These are phyloP conservation scores for Agrotis exclamationis DNA, from an alignment of 2,888 invertebrate genomes.

Conservation along the genomic window DNA sequence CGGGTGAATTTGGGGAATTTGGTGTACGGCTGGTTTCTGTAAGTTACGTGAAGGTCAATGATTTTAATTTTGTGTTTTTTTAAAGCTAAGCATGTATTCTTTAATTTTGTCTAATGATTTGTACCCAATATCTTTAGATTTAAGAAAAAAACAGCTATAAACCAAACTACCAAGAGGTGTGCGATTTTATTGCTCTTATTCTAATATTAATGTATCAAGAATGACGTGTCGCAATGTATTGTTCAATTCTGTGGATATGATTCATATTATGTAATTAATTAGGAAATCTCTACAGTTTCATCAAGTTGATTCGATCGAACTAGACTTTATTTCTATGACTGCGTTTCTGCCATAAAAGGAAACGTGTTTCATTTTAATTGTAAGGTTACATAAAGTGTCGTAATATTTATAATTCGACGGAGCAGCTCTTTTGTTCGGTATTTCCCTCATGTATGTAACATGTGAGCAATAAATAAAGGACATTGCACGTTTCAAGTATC, in stretches of 20 bases:
- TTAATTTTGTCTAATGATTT: too few species aligned
- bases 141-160: too few species aligned
- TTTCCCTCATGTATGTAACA: slow-evolving; percentile 25
- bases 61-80: too few species aligned
- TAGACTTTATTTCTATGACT: slow-evolving; percentile 24
- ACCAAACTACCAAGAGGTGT: too few species aligned
- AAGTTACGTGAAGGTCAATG: too few species aligned
- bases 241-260: slow-evolving; percentile 37
- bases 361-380: slow-evolving; percentile 31
- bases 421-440: slow-evolving; percentile 30
- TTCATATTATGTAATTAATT: slow-evolving; percentile 49
- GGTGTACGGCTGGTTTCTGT: too few species aligned
- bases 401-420: slow-evolving; percentile 7
- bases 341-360: slow-evolving; percentile 30
- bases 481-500: not conserved
- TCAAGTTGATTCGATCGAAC: slow-evolving; percentile 24
- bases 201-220: slow-evolving; percentile 4
- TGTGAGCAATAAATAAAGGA: slow-evolving; percentile 12
- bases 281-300: slow-evolving; percentile 50
- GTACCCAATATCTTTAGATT: too few species aligned
- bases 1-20: too few species aligned
- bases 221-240: slow-evolving; percentile 24
- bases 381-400: slow-evolving; percentile 34
- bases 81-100: too few species aligned
- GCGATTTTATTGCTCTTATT: too few species aligned